Conservation (phyloP, 1,140 invertebrate species). For the Cydia fagiglandana region DNA sequence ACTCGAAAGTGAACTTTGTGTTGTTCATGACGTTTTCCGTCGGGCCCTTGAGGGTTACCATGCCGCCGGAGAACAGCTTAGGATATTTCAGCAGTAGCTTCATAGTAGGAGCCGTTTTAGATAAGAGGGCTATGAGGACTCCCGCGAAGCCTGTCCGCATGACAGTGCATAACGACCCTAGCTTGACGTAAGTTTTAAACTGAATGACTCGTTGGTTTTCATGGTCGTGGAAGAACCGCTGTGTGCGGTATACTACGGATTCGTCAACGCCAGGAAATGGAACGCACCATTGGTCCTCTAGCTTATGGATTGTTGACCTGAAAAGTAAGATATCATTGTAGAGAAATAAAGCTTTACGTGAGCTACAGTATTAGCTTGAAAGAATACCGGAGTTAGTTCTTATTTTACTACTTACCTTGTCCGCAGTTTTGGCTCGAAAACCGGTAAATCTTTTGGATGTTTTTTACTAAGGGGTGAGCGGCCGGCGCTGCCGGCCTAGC, state of each 20-base stretch:
- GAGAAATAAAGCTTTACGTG: no score
- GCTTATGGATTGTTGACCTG: conserved; percentile 83
- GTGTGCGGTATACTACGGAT: conserved; percentile 87
- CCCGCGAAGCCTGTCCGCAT: conserved; percentile 80
- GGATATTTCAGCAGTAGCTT: conserved; percentile 83
- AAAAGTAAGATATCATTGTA: conserved; percentile 23
- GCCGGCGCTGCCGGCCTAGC: no score
- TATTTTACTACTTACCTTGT: conserved; percentile 61
- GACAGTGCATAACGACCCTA: conserved; percentile 38
- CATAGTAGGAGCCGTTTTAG: conserved; percentile 83
- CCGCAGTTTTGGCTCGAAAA: conserved; percentile 81
- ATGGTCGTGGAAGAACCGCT: conserved; percentile 85
- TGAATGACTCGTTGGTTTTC: conserved; percentile 83
- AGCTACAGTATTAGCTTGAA: no score
- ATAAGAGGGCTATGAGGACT: conserved; percentile 83
- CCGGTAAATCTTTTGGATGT: conserved; percentile 85
- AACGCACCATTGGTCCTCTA: conserved; percentile 83
- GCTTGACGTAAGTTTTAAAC: conserved; percentile 76
- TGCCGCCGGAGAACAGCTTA: conserved; percentile 74
- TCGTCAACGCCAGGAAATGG: conserved; percentile 90
- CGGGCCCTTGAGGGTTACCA: conserved; percentile 85
- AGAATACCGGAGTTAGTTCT: no score
- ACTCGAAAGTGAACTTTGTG: conserved; percentile 82
- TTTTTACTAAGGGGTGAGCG: no score
- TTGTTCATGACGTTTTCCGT: conserved; percentile 82